Evolutionary conservation across 1,140 invertebrate species (phyloP).

Genomic region (Cyphomyrmex costatus): DNA sequence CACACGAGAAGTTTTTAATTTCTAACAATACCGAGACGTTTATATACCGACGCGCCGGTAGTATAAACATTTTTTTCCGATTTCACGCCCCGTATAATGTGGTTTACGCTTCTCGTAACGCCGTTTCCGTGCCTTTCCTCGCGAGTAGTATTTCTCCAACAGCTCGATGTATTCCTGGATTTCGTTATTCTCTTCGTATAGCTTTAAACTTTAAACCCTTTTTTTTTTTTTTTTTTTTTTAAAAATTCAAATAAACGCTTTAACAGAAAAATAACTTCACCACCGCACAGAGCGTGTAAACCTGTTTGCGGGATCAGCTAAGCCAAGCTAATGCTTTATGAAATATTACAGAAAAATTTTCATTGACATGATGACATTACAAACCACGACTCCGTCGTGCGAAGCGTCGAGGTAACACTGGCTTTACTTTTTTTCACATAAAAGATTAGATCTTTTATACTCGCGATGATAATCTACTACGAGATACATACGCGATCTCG

Average conservation of each 20-base stretch:
- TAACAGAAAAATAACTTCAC: slow-evolving; percentile 26
- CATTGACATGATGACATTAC: slow-evolving; percentile 21
- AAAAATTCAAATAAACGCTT: slow-evolving; percentile 39
- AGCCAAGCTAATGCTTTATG: slow-evolving; percentile 18
- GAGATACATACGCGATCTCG: neutral
- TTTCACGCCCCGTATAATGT: slow-evolving; percentile 54
- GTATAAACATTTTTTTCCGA: slow-evolving; percentile 30
- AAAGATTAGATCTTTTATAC: slow-evolving; percentile 19
- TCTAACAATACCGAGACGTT: slow-evolving; percentile 38
- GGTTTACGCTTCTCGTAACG: slow-evolving; percentile 28
- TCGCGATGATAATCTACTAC: slow-evolving; percentile 37
- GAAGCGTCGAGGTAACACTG: slow-evolving; percentile 18
- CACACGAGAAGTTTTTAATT: slow-evolving; percentile 46
- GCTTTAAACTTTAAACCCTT: slow-evolving; percentile 48
- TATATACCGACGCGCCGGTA: neutral
- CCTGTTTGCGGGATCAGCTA: neutral
- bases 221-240: slow-evolving; percentile 37
- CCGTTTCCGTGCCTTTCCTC: neutral
- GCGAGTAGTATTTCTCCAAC: slow-evolving; percentile 52
- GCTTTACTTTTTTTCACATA: neutral
- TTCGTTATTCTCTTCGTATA: slow-evolving; percentile 21
- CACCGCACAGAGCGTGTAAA: neutral
- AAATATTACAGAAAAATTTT: slow-evolving; percentile 42
- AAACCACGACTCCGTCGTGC: slow-evolving; percentile 19
- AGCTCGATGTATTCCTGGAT: slow-evolving; percentile 53